Percentiles rank a stretch among this genome's conserved stretches.
Conservation (phyloP, 1,140 invertebrate genomes). For the Lamellibrachia luymesi region DNA sequence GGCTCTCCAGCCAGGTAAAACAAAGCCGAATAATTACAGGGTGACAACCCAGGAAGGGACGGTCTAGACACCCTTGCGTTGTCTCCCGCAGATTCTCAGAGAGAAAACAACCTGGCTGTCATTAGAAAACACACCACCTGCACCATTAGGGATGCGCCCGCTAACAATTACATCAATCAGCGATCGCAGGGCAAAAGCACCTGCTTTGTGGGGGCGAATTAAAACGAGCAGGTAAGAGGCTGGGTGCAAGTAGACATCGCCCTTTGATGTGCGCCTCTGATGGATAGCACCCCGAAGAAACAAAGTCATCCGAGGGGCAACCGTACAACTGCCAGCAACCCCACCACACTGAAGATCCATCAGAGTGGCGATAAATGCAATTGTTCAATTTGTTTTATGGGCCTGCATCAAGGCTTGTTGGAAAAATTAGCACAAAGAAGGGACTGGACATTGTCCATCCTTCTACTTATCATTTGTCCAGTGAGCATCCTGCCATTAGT, state of each 20-base stretch:
- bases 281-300: neutral
- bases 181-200: neutral
- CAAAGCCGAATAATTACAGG: neutral
- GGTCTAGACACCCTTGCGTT: neutral
- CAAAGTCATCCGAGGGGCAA: neutral
- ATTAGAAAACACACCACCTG: neutral
- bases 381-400: slow-evolving; percentile 1
- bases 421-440: neutral
- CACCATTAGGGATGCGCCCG: neutral
- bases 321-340: neutral
- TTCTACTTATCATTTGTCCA: neutral
- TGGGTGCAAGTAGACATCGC: neutral
- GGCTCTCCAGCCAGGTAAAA: neutral
- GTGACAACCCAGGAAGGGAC: neutral
- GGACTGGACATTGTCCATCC: neutral
- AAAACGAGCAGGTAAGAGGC: neutral
- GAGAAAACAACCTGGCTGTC: neutral
- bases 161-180: neutral
- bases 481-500: neutral
- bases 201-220: neutral
- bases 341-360: neutral
- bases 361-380: neutral
- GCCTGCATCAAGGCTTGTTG: neutral
- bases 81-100: neutral
- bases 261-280: neutral